A percentile compares a stretch with the other conserved stretches of the same genome.
phyloP scores from a whole-genome alignment of 2,888 invertebrate species.

The Auanema freiburgensis region DNA sequence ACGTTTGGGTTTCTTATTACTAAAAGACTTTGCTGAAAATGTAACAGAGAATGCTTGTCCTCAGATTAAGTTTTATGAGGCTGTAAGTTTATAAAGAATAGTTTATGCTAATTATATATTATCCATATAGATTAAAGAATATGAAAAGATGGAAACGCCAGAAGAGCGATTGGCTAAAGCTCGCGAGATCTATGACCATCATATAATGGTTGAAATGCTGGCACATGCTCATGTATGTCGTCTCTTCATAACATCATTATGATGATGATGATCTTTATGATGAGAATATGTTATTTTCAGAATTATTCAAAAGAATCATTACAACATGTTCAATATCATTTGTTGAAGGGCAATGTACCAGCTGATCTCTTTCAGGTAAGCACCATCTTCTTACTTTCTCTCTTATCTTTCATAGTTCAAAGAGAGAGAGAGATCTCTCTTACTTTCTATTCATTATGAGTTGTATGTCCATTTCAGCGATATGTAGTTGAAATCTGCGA shows the following conservation, averaged over 20 bases:
- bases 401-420: not conserved
- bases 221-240: conserved; percentile 96
- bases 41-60: conserved; percentile 93
- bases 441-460: no score
- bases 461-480: conserved; percentile 76
- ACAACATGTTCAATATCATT: conserved; percentile 93
- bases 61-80: conserved; percentile 98
- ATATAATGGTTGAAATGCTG: conserved; percentile 99
- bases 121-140: conserved; percentile 86
- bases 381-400: not conserved
- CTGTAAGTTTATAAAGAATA: conserved; percentile 74
- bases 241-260: no score
- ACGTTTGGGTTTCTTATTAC: conserved; percentile 95
- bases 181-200: conserved; percentile 97
- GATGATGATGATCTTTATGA: no score
- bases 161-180: conserved; percentile 93
- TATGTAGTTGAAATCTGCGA: conserved; percentile 99
- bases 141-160: conserved; percentile 94
- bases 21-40: conserved; percentile 98
- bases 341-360: conserved; percentile 94
- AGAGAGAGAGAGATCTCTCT: no score
- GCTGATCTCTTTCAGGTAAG: conserved; percentile 92
- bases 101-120: not conserved
- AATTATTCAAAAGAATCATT: conserved; percentile 97
- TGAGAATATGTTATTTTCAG: conserved; percentile 71